These are phyloP conservation scores for Neogobius melanostomus DNA, from an alignment of 2,113 vertebrate genomes.

Conservation along the genomic window DNA sequence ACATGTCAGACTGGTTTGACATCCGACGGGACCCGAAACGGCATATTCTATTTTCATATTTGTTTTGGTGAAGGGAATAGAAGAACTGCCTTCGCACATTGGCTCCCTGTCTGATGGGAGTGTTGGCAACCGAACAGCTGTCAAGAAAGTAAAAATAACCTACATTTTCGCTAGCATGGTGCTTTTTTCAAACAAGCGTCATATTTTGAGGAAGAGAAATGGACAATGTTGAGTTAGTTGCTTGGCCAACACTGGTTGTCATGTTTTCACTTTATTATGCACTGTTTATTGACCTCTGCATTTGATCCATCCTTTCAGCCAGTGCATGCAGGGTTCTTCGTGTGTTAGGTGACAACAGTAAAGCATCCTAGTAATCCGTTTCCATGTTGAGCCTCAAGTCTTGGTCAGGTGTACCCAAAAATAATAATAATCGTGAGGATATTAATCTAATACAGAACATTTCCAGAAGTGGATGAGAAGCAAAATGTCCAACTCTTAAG, in stretches of 20 bases:
- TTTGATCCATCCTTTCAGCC: too few relatives aligned
- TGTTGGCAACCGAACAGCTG: constrained; percentile 51
- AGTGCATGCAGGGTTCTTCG: too few relatives aligned
- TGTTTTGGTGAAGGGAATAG: constrained; percentile 37
- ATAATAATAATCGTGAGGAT: neutral
- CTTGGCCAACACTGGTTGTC: too few relatives aligned
- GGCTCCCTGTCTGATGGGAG: constrained; percentile 39
- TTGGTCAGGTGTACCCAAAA: neutral
- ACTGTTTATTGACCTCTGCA: too few relatives aligned
- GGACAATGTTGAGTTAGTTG: too few relatives aligned
- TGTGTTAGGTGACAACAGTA: too few relatives aligned
- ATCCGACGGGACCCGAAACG: constrained; percentile 28
- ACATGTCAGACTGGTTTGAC: constrained; percentile 35
- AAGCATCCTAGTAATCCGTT: too few relatives aligned
- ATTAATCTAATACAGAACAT: neutral
- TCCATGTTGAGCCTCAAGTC: neutral
- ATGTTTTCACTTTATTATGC: too few relatives aligned
- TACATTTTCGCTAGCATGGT: constrained; percentile 32
- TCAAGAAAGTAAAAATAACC: constrained; percentile 44
- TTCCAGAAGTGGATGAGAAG: too few relatives aligned
- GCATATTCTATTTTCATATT: constrained; percentile 37
- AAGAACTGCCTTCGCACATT: constrained; percentile 24
- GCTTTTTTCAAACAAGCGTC: constrained; percentile 36
- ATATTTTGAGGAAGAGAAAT: constrained; percentile 23
- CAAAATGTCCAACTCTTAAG: too few relatives aligned